Base-by-base conservation (phyloP, 2,888 invertebrate species). In the Cephonodes hylas region DNA sequence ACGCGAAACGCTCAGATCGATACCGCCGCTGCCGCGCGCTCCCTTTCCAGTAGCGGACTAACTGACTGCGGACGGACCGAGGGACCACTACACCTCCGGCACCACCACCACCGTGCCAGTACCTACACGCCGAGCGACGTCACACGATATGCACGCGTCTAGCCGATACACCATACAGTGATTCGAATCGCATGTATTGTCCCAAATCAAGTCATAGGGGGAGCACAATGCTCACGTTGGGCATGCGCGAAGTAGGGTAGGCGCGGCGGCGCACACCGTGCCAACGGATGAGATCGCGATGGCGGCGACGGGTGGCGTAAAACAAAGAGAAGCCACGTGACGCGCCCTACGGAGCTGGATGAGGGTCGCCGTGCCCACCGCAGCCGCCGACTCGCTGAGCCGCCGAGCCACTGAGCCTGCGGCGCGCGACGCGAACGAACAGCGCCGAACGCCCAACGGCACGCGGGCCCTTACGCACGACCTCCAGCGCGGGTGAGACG, bases 1-100 rank as follows among this genome's bases (percentile, higher is more conserved):
- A 81, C 82, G 83, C 86, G 80, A 84, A 85, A 81, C 78, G 80
- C 75, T 84, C 83, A 85, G 89, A 91, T 91, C 91, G 89, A 91
- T 91, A 91, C 83, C 79, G 80, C 71, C 71, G 76, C 81, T 82
- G 76, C 80, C 84, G 88, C 85, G 87, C 86, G 87, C 80, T 89
- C 84, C 82, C 81, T 84, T 81, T 79, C 76, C 78, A 85, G 81
- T 82, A 80, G 78, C 77, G 76, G 72, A 83, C 77, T 76, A 76
- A 78, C 80, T 75, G 74, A 75, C 70, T 73, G 73, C 71, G 72
- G 69, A 74, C 75, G 68, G 63, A 46, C 56, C 15, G 61, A 42
- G 42, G 42, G 48, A 58, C 56, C 59, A 68, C 75, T 69, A 72
- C 76, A 69, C 71, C 72, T 64, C 68, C 65, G 64, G 66, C 65